A percentile compares a stretch with the other conserved stretches of the same genome.
Evolutionary conservation across 2,888 invertebrate genomes (phyloP).

Genomic region (Callimorpha dominula): DNA sequence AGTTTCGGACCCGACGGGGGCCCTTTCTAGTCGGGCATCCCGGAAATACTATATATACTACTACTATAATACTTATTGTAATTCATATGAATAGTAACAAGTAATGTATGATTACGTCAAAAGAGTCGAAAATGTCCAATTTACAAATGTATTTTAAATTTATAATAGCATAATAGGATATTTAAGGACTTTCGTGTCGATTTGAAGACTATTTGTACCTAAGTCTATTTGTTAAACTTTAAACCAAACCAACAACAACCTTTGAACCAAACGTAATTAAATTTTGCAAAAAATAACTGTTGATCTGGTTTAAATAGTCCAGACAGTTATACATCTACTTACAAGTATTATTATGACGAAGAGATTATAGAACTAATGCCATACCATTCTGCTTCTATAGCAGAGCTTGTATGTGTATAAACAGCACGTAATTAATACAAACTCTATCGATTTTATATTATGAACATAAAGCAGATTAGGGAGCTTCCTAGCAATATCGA

Average conservation of each 20-base stretch:
- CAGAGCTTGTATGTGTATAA: background rate
- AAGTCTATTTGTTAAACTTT: background rate
- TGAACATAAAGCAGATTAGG: background rate
- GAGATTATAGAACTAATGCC: background rate
- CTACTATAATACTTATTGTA: no score
- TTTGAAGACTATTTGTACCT: no score
- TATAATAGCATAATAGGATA: background rate
- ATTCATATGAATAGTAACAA: no score
- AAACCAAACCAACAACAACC: background rate
- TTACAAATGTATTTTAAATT: background rate
- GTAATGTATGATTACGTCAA: no score
- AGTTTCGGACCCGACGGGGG: no score
- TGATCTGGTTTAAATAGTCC: no score
- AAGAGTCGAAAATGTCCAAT: no score
- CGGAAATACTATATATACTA: no score
- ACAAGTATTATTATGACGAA: background rate
- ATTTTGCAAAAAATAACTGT: no score
- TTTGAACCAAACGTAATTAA: no score
- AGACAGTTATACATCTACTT: no score
- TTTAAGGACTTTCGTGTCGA: background rate
- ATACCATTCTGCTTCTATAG: background rate
- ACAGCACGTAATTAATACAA: background rate
- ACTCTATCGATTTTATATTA: background rate
- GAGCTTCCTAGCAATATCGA: background rate
- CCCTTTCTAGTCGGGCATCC: no score